These are phyloP conservation scores for Mycetomoellerius zeteki DNA, from an alignment of 1,140 invertebrate species.

Conservation along the genomic window DNA sequence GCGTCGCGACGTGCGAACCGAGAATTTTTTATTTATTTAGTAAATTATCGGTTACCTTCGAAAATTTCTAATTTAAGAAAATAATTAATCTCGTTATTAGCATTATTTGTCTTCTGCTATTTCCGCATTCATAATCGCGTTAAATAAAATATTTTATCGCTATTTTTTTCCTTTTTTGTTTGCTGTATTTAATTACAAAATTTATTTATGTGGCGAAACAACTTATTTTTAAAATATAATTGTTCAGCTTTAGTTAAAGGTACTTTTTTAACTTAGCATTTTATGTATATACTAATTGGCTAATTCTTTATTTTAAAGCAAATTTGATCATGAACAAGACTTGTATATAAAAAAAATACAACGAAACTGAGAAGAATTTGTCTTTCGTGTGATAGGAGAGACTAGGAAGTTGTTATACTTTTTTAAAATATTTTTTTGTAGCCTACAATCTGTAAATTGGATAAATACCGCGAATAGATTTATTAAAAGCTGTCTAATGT, in stretches of 20 bases:
- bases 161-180: background rate
- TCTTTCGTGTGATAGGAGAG: background rate
- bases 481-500: no score
- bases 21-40: background rate
- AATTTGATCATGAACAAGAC: background rate
- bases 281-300: background rate
- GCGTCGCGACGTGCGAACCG: background rate
- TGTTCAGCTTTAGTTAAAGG: background rate
- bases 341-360: background rate
- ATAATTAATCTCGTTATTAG: background rate
- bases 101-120: background rate
- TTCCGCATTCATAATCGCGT: background rate
- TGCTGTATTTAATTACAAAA: background rate
- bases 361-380: background rate
- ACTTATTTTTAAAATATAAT: background rate
- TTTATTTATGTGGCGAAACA: background rate
- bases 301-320: slow-evolving; percentile 1
- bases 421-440: no score
- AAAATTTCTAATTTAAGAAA: background rate
- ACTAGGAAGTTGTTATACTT: no score
- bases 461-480: no score
- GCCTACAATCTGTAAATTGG: no score
- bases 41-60: background rate
- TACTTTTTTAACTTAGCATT: background rate
- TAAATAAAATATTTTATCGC: background rate